Percentiles rank a stretch among this genome's conserved stretches.
Conservation (phyloP, 2,797 vertebrate species). For the Simalia tracyae region DNA sequence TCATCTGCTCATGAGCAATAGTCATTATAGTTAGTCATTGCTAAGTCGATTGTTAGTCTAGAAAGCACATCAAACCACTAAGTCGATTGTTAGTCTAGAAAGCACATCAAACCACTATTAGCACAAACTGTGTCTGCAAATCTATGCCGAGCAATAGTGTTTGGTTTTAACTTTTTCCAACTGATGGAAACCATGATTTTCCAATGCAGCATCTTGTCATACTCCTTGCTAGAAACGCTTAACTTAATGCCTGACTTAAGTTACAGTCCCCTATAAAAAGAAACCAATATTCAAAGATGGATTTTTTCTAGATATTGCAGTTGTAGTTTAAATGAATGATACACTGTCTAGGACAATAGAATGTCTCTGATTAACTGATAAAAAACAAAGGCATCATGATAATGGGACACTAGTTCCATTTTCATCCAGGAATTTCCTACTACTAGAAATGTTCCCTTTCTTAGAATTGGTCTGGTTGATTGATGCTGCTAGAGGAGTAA, state of each 20-base stretch:
- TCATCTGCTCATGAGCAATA: not conserved
- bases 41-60: not conserved
- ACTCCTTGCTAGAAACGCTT: not conserved
- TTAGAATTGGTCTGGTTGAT: not conserved
- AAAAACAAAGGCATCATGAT: not conserved
- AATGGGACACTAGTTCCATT: not conserved
- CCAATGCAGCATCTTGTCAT: not conserved
- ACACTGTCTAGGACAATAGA: not conserved
- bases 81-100: not conserved
- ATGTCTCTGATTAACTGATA: not conserved
- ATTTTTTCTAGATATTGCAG: not conserved
- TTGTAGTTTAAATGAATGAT: not conserved
- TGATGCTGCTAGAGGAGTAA: not conserved
- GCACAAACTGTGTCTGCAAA: not conserved
- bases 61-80: not conserved
- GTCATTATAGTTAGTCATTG: not conserved
- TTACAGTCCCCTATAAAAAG: too few species aligned
- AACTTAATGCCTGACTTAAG: not conserved
- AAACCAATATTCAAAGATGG: not conserved
- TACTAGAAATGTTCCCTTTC: not conserved
- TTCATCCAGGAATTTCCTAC: not conserved
- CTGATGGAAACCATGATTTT: not conserved
- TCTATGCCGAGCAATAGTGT: not conserved
- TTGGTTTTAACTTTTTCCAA: not conserved
- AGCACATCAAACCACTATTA: not conserved